Evolutionary conservation across 2,797 vertebrate species (phyloP).

Genomic region (Crocodylus rhombifer): DNA sequence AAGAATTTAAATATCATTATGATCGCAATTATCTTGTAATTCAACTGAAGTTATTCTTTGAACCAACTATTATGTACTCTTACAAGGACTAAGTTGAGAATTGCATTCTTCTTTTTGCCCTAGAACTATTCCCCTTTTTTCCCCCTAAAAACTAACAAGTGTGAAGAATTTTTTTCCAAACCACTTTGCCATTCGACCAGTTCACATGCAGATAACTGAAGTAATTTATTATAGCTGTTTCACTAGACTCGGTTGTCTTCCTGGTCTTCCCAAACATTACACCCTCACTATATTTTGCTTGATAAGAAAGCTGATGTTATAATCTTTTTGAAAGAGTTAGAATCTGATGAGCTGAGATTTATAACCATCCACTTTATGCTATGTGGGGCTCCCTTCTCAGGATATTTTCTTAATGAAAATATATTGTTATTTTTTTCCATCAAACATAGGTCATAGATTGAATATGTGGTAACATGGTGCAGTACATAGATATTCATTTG

Average conservation of each 20-base stretch:
- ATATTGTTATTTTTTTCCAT: background rate
- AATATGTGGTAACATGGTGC: background rate
- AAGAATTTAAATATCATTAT: background rate
- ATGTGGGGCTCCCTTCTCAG: background rate
- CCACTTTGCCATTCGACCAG: background rate
- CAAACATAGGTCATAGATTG: background rate
- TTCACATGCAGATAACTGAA: background rate
- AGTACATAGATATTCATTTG: background rate
- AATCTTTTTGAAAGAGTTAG: background rate
- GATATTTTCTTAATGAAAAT: background rate
- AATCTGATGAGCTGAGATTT: background rate
- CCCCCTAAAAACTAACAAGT: background rate
- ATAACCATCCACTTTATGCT: background rate
- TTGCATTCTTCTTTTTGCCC: background rate
- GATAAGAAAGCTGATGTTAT: background rate
- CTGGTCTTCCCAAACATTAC: background rate
- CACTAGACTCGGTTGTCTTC: background rate
- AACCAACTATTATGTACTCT: background rate
- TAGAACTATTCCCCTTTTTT: background rate
- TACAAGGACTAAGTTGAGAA: background rate
- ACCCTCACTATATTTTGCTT: background rate
- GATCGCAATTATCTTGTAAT: background rate
- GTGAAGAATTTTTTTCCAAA: constrained; percentile 6
- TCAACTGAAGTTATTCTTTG: background rate
- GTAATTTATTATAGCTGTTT: background rate